A percentile compares a stretch with the other conserved stretches of the same genome.
These are phyloP conservation scores for Dryoscopus gambensis DNA, from an alignment of 2,113 vertebrate species.

Conservation along the genomic window DNA sequence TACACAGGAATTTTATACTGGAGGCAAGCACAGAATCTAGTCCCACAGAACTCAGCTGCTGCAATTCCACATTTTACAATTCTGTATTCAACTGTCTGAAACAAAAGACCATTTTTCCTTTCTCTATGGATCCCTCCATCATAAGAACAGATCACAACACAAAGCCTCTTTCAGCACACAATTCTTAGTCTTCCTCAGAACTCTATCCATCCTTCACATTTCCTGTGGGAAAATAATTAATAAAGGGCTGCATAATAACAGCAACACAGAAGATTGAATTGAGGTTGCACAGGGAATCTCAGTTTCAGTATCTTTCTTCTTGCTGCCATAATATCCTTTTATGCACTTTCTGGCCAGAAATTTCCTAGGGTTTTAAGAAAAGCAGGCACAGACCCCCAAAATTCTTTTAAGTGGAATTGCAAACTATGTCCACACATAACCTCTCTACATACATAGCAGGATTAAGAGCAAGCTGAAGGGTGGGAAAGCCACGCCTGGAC, in stretches of 20 bases:
- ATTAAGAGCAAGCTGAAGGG: background rate
- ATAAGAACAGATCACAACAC: conserved; percentile 33
- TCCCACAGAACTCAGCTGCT: background rate
- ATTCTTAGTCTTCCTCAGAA: conserved; percentile 43
- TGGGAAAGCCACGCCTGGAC: conserved; percentile 20
- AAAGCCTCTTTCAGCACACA: conserved; percentile 46
- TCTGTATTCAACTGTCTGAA: conserved; percentile 44
- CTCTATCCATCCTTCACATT: conserved; percentile 41
- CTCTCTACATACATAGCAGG: background rate
- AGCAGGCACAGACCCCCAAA: background rate
- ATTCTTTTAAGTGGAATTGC: background rate
- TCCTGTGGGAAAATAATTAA: conserved; percentile 63
- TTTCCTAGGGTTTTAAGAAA: background rate
- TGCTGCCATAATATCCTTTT: background rate
- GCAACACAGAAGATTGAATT: background rate
- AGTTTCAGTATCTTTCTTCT: background rate
- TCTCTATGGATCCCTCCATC: conserved; percentile 24
- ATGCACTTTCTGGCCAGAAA: background rate
- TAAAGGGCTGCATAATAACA: background rate
- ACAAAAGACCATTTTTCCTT: conserved; percentile 60
- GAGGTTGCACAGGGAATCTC: background rate
- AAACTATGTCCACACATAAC: background rate
- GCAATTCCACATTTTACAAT: conserved; percentile 29
- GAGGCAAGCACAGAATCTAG: conserved; percentile 11
- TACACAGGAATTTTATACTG: background rate